Conservation (phyloP, 2,113 vertebrate species). For the Dipodomys spectabilis region DNA sequence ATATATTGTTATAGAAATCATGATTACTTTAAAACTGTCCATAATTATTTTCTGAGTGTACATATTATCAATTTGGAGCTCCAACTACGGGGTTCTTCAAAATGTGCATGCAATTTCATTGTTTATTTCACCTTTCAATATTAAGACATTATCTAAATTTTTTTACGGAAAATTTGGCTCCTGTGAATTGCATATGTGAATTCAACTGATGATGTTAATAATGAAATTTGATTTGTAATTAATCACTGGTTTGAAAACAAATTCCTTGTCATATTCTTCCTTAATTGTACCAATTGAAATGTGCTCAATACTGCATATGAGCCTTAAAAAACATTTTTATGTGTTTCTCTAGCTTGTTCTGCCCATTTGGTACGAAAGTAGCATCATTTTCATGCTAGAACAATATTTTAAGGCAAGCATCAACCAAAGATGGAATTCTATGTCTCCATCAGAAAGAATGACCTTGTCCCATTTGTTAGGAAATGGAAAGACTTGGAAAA, state of each 20-base stretch:
- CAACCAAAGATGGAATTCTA: too few species aligned
- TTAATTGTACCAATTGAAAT: background rate
- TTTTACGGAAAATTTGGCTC: background rate
- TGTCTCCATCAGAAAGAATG: too few species aligned
- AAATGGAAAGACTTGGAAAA: too few species aligned
- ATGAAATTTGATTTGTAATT: conserved; percentile 22
- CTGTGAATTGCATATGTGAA: background rate
- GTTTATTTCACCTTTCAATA: background rate
- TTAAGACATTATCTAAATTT: background rate
- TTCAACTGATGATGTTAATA: background rate
- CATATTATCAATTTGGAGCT: background rate
- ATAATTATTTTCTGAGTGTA: background rate
- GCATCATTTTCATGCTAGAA: too few species aligned
- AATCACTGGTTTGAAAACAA: background rate
- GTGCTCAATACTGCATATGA: background rate
- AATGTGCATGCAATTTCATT: background rate
- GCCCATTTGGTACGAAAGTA: too few species aligned
- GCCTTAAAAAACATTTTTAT: background rate
- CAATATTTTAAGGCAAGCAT: too few species aligned
- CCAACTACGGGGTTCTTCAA: background rate
- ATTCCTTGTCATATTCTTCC: background rate
- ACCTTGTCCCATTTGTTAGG: too few species aligned
- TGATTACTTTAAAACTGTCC: background rate
- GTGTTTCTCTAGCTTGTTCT: too few species aligned
- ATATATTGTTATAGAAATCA: background rate